phyloP scores from a whole-genome alignment of 2,113 vertebrate genomes.

The Ivindomyrus marchei region DNA sequence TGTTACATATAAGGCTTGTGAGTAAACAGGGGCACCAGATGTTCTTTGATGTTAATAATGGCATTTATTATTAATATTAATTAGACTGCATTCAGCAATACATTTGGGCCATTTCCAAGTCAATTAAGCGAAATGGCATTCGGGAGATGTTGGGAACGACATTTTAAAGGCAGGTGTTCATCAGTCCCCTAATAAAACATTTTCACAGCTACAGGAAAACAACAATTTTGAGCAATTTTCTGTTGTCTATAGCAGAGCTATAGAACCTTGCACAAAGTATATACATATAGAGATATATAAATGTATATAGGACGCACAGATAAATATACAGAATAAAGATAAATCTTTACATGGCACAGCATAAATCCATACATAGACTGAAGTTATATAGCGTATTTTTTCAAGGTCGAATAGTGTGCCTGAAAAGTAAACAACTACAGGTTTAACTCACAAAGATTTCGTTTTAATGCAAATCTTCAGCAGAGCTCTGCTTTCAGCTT shows the following conservation, averaged over 20 bases:
- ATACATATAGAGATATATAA: not conserved
- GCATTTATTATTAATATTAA: conserved; percentile 99
- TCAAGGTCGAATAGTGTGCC: not conserved
- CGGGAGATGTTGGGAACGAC: conserved; percentile 98
- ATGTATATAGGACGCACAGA: not conserved
- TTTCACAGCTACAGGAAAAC: conserved; percentile 96
- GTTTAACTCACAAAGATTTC: conserved; percentile 10
- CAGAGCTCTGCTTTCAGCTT: not conserved
- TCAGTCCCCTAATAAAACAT: conserved; percentile 95
- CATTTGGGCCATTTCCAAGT: conserved; percentile 99
- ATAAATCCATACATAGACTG: not conserved
- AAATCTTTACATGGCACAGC: not conserved
- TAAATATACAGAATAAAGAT: not conserved
- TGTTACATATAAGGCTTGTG: conserved; percentile 92
- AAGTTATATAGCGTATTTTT: not conserved
- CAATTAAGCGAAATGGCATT: conserved; percentile 99
- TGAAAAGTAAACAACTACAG: conserved; percentile 20
- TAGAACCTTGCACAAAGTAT: not conserved
- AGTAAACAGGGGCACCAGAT: conserved; percentile 99
- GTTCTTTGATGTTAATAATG: conserved; percentile 99
- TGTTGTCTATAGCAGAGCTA: conserved; percentile 57
- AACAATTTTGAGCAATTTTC: conserved; percentile 86
- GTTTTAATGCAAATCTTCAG: not conserved
- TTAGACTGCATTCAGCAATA: conserved; percentile 99
- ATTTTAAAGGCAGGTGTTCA: conserved; percentile 99